Base-by-base conservation (phyloP, 2,113 vertebrate species). In the Takifugu flavidus region DNA sequence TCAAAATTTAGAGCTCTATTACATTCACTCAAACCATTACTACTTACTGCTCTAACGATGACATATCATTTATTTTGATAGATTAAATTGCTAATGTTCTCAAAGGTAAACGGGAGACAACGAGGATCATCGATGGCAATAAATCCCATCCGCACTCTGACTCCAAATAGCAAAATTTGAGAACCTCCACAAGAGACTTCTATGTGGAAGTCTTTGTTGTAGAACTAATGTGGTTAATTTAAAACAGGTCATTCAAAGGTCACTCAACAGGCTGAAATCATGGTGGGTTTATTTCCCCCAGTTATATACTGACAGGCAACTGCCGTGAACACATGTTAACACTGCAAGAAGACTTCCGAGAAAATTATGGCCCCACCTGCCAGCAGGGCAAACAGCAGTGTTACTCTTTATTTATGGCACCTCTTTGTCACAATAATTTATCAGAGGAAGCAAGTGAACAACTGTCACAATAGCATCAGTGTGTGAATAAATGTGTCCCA, bases 351-450 rank as follows among this genome's bases (percentile, higher is more conserved):
- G 75, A 78, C 65, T 70, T 77, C 78, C 67, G 25, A 15, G 14
- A 39, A 62, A 59, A 70, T 67, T 66, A 44, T 15, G 5, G 60
- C 47, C 53, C 64, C 75, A 77, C 58, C 70, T 80, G 74, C 60
- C 58, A 26, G 12, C 56, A 47, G 1, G 7, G 25, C 58, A 79
- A 61, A 67, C 59, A 8, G 61, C 13, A 52, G 15, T 26, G 53
- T 79, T 77, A 56, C 55, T 1, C 5, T 67, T 46, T 47, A 13
- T 62, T 66, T 14, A 34, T 66, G 69, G 67, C 82, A 82, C 74
- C 71, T 78, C 75, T 51, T n/a, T 75, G 82, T 78, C 72, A 77
- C 45, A 56, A 8, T 69, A 65, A 69, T 70, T 77, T 78, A 80
- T 34, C 31, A 12, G 29, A 65, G 71, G 67, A 73, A 76, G 57